phyloP scores from a whole-genome alignment of 2,113 vertebrate species.

The Cyanoderma ruficeps region DNA sequence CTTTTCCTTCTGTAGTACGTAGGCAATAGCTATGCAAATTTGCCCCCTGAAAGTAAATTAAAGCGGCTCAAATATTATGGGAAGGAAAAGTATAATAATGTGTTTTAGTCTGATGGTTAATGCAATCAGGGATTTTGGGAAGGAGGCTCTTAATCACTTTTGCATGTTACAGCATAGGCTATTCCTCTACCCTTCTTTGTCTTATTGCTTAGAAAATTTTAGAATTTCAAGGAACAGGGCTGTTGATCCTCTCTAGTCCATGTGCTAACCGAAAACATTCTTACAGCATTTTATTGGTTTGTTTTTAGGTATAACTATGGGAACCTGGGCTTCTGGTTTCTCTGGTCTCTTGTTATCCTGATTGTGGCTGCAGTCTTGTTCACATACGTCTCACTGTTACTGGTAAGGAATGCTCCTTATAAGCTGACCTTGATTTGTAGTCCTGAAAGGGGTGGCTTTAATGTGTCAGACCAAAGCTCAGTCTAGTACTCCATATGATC shows the following conservation, averaged over 20 bases:
- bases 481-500: not conserved
- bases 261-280: not conserved
- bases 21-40: not conserved
- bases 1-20: not conserved
- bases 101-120: not conserved
- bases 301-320: constrained; percentile 80
- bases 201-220: not conserved
- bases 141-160: not conserved
- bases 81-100: not conserved
- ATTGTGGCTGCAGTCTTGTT: constrained; percentile 76
- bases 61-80: not conserved
- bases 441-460: not conserved
- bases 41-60: not conserved
- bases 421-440: not conserved
- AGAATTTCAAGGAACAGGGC: not conserved
- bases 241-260: not conserved
- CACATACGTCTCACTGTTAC: constrained; percentile 76
- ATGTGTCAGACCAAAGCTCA: not conserved
- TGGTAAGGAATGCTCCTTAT: constrained; percentile 74
- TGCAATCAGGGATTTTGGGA: not conserved
- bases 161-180: not conserved
- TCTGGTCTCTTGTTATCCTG: constrained; percentile 85
- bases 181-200: not conserved
- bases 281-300: not conserved
- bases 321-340: constrained; percentile 84